A percentile compares a stretch with the other conserved stretches of the same genome.
phyloP scores from a whole-genome alignment of 1,140 invertebrate genomes.

The Drosophila simulans region DNA sequence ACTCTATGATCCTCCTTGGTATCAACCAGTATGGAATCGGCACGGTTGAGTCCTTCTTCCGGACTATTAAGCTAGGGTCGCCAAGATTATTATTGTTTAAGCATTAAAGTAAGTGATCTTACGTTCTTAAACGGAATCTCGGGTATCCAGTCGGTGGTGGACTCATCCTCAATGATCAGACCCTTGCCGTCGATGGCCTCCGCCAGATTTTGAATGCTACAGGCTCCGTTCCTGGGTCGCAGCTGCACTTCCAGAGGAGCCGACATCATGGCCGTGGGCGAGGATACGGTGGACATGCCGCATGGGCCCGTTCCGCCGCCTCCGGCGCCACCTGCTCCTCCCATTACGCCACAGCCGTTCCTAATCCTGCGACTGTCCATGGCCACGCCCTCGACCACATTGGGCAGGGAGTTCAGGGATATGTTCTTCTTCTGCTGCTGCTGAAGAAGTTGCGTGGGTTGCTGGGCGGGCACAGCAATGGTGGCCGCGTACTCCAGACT shows the following conservation, averaged over 20 bases:
- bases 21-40: slow-evolving; percentile 76
- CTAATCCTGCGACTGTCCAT: slow-evolving; percentile 58
- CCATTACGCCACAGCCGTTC: slow-evolving; percentile 45
- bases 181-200: slow-evolving; percentile 66
- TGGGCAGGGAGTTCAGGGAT: slow-evolving; percentile 77
- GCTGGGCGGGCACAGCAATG: slow-evolving; percentile 55
- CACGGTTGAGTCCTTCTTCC: slow-evolving; percentile 71
- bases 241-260: slow-evolving; percentile 66
- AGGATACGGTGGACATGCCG: slow-evolving; percentile 70
- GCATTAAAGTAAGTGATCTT: slow-evolving; percentile 55
- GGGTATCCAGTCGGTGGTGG: slow-evolving; percentile 93
- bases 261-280: slow-evolving; percentile 70
- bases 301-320: slow-evolving; percentile 28
- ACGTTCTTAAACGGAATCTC: slow-evolving; percentile 97
- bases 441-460: slow-evolving; percentile 67
- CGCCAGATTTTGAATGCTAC: slow-evolving; percentile 65
- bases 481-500: slow-evolving; percentile 60
- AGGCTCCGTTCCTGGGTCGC: slow-evolving; percentile 57
- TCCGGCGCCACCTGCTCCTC: slow-evolving; percentile 2
- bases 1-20: slow-evolving; percentile 71
- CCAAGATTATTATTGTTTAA: background rate
- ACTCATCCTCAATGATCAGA: slow-evolving; percentile 89
- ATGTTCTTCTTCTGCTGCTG: slow-evolving; percentile 81
- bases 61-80: slow-evolving; percentile 66
- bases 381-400: slow-evolving; percentile 78